phyloP scores from a whole-genome alignment of 2,113 vertebrate genomes.

The Datnioides undecimradiatus region DNA sequence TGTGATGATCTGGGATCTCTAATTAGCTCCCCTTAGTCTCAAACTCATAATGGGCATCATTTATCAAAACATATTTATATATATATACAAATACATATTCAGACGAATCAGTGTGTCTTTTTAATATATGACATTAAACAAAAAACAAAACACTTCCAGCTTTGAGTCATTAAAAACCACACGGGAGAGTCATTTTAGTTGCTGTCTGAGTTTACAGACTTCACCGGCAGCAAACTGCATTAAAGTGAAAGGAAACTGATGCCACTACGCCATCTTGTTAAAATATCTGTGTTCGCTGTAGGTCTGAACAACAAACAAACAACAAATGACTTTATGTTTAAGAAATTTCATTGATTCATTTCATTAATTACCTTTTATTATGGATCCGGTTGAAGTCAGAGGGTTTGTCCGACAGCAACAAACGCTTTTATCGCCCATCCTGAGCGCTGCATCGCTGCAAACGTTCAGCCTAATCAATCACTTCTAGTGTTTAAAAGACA shows the following conservation, averaged over 20 bases:
- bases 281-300: too few species aligned
- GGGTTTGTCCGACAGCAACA: too few species aligned
- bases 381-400: too few species aligned
- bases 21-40: constrained; percentile 64
- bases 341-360: too few species aligned
- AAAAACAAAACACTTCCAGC: background rate
- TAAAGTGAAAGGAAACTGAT: background rate
- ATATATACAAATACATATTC: constrained; percentile 15
- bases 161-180: constrained; percentile 35
- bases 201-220: constrained; percentile 1
- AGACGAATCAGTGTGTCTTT: constrained; percentile 39
- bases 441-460: too few species aligned
- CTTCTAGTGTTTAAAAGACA: too few species aligned
- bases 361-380: too few species aligned
- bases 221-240: background rate
- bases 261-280: background rate
- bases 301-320: too few species aligned
- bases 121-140: constrained; percentile 7
- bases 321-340: too few species aligned
- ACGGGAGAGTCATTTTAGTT: background rate
- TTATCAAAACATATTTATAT: constrained; percentile 51
- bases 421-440: too few species aligned
- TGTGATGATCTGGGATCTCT: constrained; percentile 35
- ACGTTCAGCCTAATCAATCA: too few species aligned
- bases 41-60: constrained; percentile 44